Conservation (phyloP, 1,140 invertebrate genomes). For the Drosophila melanica region DNA sequence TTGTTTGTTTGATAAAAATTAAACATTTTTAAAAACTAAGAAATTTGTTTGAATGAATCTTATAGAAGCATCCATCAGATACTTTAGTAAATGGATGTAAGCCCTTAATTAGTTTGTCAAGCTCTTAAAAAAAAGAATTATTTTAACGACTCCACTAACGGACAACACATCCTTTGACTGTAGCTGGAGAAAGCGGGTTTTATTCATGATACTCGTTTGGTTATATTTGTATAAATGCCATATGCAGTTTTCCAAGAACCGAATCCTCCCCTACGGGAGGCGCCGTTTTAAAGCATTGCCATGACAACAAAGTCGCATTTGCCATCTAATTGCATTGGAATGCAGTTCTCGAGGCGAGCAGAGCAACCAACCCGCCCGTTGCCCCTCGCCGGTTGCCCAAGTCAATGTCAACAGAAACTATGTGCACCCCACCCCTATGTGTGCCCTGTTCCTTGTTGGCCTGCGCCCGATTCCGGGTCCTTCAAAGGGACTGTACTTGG, state of each 20-base stretch:
- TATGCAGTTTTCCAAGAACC: conserved; percentile 65
- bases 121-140: conserved; percentile 12
- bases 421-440: conserved; percentile 52
- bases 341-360: conserved; percentile 45
- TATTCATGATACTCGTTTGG: neutral
- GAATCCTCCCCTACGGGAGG: conserved; percentile 62
- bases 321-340: conserved; percentile 70
- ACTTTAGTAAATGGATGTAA: neutral
- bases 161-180: neutral
- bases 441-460: conserved; percentile 33
- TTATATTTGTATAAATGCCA: conserved; percentile 36
- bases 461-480: conserved; percentile 8
- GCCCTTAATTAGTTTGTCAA: conserved; percentile 7
- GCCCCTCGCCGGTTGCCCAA: conserved; percentile 37
- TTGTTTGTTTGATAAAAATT: neutral
- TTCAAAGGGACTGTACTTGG: conserved; percentile 60
- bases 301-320: conserved; percentile 45
- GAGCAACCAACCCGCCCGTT: conserved; percentile 33
- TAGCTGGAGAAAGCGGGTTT: conserved; percentile 4
- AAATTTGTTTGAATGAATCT: too few relatives aligned
- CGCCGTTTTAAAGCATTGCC: conserved; percentile 31
- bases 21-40: neutral
- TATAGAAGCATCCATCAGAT: neutral
- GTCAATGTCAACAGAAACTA: conserved; percentile 70
- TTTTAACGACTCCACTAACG: neutral